phyloP scores from a whole-genome alignment of 2,113 vertebrate genomes.

The Baryphthengus martii region DNA sequence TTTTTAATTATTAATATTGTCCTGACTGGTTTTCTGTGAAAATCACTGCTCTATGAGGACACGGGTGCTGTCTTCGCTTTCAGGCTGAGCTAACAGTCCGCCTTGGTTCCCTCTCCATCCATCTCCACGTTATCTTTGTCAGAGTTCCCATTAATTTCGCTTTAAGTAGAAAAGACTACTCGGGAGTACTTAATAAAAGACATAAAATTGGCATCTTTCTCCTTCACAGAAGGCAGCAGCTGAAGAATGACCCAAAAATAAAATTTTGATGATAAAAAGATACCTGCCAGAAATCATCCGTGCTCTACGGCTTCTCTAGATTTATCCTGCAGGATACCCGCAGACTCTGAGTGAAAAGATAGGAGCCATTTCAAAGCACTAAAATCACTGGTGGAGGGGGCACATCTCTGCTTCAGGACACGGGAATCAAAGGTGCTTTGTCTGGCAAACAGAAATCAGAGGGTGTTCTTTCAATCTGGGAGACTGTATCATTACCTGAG shows the following conservation, averaged over 20 bases:
- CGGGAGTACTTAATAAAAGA: background rate
- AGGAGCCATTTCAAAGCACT: background rate
- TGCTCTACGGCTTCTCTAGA: background rate
- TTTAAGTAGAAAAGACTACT: background rate
- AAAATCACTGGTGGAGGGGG: background rate
- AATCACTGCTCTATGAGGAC: too few relatives aligned
- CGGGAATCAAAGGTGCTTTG: background rate
- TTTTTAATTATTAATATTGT: too few relatives aligned
- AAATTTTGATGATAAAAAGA: constrained; percentile 14
- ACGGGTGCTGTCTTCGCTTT: fast-evolving
- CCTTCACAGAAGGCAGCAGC: constrained; percentile 26
- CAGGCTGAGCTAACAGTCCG: background rate
- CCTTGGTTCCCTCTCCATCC: background rate
- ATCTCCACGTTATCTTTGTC: background rate
- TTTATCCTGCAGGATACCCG: background rate
- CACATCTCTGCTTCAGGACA: background rate
- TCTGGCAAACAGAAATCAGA: background rate
- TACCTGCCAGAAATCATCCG: constrained; percentile 31
- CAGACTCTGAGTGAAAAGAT: background rate
- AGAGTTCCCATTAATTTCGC: background rate
- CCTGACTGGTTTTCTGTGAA: background rate
- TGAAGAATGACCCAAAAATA: constrained; percentile 47
- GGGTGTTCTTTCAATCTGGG: background rate
- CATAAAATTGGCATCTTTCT: background rate
- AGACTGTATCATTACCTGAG: background rate